Evolutionary conservation across 92 coral and sea anemone genomes (phyloP).

Genomic region (Pocillopora meandrina): DNA sequence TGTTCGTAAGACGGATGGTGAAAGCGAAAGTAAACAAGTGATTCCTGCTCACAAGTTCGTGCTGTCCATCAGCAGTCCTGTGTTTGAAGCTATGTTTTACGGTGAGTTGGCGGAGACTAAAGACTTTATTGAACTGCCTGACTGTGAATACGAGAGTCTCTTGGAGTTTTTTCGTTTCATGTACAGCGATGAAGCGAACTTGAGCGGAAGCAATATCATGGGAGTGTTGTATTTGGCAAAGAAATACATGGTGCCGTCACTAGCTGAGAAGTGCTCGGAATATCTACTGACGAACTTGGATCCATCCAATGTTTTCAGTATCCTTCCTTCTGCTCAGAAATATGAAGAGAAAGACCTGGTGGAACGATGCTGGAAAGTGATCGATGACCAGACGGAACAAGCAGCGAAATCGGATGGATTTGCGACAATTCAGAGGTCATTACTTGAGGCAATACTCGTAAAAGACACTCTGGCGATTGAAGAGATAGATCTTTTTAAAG

Average conservation of each 20-base stretch:
- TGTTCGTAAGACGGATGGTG: not conserved
- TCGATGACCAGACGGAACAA: not conserved
- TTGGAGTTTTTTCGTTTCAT: slow-evolving; percentile 59
- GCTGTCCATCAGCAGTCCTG: slow-evolving; percentile 40
- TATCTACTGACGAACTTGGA: not conserved
- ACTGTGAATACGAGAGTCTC: slow-evolving; percentile 59
- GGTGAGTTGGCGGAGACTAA: slow-evolving; percentile 40
- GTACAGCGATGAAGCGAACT: slow-evolving; percentile 58
- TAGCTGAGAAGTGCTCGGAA: slow-evolving; percentile 48
- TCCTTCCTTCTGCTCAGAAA: not conserved
- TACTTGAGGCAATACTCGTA: not conserved
- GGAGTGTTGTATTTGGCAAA: slow-evolving; percentile 70
- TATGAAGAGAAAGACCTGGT: not conserved
- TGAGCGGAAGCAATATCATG: slow-evolving; percentile 62
- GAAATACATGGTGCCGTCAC: slow-evolving; percentile 65
- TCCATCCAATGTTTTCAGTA: not conserved
- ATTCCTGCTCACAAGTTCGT: slow-evolving; percentile 42
- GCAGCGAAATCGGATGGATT: not conserved
- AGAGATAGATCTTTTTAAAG: slow-evolving; percentile 51
- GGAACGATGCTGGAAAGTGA: slow-evolving; percentile 1
- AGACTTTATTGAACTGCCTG: slow-evolving; percentile 41
- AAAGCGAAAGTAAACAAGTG: not conserved
- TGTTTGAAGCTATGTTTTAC: slow-evolving; percentile 61
- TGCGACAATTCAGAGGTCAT: slow-evolving; percentile 1
- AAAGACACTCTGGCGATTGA: slow-evolving; percentile 10